phyloP scores from a whole-genome alignment of 2,888 invertebrate species.

The Pterostichus niger region DNA sequence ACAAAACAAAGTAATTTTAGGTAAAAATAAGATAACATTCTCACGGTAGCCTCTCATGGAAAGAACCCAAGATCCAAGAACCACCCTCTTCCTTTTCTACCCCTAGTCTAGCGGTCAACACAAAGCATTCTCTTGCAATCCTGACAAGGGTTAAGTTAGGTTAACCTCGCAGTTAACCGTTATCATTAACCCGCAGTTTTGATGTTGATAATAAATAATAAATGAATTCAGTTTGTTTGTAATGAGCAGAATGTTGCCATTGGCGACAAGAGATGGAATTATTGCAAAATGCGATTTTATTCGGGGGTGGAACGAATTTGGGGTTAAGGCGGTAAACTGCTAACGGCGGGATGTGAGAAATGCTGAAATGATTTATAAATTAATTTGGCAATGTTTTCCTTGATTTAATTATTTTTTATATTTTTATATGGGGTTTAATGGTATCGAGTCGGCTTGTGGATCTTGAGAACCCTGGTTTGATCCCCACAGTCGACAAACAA shows the following conservation, averaged over 20 bases:
- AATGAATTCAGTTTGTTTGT: background rate
- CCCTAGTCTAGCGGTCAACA: constrained; percentile 15
- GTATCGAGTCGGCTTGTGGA: too few relatives aligned
- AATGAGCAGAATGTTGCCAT: constrained; percentile 26
- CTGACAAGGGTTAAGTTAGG: constrained; percentile 8
- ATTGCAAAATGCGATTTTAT: constrained; percentile 44
- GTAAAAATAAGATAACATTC: constrained; percentile 26
- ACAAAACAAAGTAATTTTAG: constrained; percentile 43
- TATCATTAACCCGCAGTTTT: constrained; percentile 13
- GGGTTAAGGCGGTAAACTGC: constrained; percentile 18
- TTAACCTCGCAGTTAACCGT: constrained; percentile 18
- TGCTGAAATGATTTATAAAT: constrained; percentile 32
- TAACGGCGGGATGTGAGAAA: constrained; percentile 14
- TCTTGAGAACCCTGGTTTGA: too few relatives aligned
- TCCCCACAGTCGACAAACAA: too few relatives aligned
- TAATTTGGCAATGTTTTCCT: constrained; percentile 19
- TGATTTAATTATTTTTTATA: background rate
- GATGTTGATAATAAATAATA: background rate
- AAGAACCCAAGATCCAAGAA: constrained; percentile 1
- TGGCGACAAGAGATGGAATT: constrained; percentile 24
- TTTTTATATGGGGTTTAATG: too few relatives aligned
- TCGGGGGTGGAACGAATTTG: constrained; percentile 27
- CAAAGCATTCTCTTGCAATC: background rate
- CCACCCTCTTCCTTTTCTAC: constrained; percentile 23
- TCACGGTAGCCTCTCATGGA: constrained; percentile 27